Evolutionary conservation across 2,113 vertebrate species (phyloP), one percentile per base, ranked within the genome.

Genomic region (Ondatra zibethicus): DNA sequence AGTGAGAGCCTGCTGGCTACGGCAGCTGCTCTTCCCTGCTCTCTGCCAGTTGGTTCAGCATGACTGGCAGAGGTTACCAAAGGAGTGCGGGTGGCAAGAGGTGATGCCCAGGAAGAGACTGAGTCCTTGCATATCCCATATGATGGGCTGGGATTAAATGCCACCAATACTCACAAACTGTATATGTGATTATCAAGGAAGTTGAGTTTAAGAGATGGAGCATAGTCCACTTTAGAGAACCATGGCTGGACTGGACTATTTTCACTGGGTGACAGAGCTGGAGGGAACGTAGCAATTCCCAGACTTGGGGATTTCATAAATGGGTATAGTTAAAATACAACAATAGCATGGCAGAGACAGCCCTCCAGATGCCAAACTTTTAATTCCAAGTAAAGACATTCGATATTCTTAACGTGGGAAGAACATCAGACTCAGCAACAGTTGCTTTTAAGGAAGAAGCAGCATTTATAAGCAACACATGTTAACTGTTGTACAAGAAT

Each of bases 401-500:
- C 12, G 31, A 77, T 84, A 61, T 31, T 68, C 91, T 85, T 85
- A 9, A 39, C 76, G 36, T 72, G 68, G 66, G 6, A 70, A 91
- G 80, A 68, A 42, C 6, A 77, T 4, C 42, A 42, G n/a, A 86
- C 63, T 96, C 66, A 88, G 89, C 61, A 58, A 39, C 16, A 96
- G 70, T 36, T 33, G 39, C 81, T 95, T 96, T 91, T 77, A 86
- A 95, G 52, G 87, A 96, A 82, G 6, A 84, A 68, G 17, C 13
- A 29, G 82, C 39, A 73, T 85, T 81, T 94, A 52, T 31, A 80
- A 76, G 33, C 5, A 78, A 52, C 4, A 84, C 1, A 58, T 13
- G 27, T 84, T 58, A 91, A 29, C 58, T 86, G 0, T 45, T 89
- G 5, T 33, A 55, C 36, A n/a, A 11, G 36, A 1, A 63, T 6